phyloP scores from a whole-genome alignment of 2,888 invertebrate genomes.

The Tipula helvola region DNA sequence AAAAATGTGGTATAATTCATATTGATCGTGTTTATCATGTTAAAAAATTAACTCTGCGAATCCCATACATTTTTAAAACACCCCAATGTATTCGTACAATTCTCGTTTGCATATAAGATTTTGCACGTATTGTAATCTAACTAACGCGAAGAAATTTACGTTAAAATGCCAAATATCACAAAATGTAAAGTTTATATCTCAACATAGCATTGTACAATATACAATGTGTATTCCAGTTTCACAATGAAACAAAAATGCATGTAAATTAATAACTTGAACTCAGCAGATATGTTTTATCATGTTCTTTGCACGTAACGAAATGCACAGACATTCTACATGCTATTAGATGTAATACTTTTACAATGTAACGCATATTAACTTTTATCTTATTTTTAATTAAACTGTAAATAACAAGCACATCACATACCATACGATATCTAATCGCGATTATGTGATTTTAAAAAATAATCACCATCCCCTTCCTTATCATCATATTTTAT shows the following conservation, averaged over 20 bases:
- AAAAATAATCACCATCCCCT: not conserved
- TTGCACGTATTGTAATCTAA: too few relatives aligned
- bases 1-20: too few relatives aligned
- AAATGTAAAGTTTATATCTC: too few relatives aligned
- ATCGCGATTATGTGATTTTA: not conserved
- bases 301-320: not conserved
- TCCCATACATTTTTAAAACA: too few relatives aligned
- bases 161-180: too few relatives aligned
- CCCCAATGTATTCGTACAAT: too few relatives aligned
- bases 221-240: too few relatives aligned
- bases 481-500: not conserved
- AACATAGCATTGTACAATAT: too few relatives aligned
- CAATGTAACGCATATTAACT: not conserved
- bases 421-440: not conserved
- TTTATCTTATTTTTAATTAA: not conserved
- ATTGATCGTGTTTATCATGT: too few relatives aligned
- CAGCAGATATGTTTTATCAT: not conserved
- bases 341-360: not conserved
- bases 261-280: not conserved
- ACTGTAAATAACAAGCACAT: not conserved
- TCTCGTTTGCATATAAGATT: too few relatives aligned
- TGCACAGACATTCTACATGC: not conserved
- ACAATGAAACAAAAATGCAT: not conserved
- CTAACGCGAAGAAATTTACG: too few relatives aligned
- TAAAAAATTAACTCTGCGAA: too few relatives aligned